Conservation (phyloP, 1,140 invertebrate species). For the Pteromalus puparum region DNA sequence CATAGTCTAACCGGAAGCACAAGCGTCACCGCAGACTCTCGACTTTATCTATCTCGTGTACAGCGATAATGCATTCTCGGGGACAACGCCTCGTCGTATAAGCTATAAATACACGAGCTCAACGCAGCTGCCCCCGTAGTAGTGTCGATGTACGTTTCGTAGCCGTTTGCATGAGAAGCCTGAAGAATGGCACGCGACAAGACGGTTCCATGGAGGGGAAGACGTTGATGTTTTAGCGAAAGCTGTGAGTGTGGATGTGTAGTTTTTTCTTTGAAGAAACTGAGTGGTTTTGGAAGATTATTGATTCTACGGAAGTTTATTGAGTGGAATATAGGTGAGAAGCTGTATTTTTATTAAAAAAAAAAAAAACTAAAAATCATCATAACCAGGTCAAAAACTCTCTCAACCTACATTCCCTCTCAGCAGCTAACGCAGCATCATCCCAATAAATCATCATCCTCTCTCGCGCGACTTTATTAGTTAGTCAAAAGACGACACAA, state of each 20-base stretch:
- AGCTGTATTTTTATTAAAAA: no score
- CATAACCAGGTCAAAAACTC: no score
- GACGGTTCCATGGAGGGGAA: no score
- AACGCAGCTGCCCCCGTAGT: neutral
- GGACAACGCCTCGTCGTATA: neutral
- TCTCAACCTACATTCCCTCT: no score
- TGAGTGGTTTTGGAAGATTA: no score
- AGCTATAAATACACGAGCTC: neutral
- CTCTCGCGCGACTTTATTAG: constrained; percentile 7
- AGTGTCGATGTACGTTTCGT: neutral
- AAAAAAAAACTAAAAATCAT: no score
- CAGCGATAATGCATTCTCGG: neutral
- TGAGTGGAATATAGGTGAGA: no score
- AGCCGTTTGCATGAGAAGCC: neutral
- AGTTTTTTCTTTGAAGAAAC: neutral
- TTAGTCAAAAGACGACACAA: constrained; percentile 8
- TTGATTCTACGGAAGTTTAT: no score
- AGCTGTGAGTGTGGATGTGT: neutral
- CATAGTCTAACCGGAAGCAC: neutral
- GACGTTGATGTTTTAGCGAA: neutral
- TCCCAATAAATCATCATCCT: neutral
- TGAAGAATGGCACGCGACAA: neutral
- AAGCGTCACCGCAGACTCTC: neutral
- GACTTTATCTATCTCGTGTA: neutral
- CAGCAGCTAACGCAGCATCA: no score